phyloP scores from a whole-genome alignment of 2,797 vertebrate species.

The Emys orbicularis region DNA sequence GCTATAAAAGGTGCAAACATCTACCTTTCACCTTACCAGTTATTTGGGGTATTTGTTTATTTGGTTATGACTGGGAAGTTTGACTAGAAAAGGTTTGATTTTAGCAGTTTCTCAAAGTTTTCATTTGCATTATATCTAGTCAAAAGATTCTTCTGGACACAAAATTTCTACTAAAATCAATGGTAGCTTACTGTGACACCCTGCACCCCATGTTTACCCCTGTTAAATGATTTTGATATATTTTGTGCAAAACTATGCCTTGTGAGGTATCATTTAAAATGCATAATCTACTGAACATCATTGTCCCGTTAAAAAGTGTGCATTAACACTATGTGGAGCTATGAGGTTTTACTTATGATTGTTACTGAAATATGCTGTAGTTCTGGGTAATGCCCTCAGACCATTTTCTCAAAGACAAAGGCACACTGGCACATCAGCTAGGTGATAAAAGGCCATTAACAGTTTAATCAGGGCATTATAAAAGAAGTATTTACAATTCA shows the following conservation, averaged over 20 bases:
- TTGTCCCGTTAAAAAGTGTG: neutral
- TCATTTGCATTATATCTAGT: neutral
- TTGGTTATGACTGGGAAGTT: neutral
- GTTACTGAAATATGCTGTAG: neutral
- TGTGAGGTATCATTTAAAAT: neutral
- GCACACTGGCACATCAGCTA: neutral
- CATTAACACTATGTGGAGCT: neutral
- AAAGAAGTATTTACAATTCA: neutral
- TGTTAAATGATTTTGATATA: neutral
- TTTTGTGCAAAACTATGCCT: neutral
- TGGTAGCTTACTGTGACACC: neutral
- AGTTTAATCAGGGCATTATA: neutral
- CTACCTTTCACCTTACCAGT: neutral
- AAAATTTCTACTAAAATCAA: neutral
- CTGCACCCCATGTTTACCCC: neutral
- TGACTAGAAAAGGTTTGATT: neutral
- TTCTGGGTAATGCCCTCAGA: neutral
- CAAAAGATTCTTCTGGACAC: neutral
- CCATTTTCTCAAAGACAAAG: neutral
- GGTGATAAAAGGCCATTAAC: neutral
- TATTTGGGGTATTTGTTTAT: neutral
- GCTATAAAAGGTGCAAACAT: neutral
- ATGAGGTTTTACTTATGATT: neutral
- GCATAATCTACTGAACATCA: neutral
- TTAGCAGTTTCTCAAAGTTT: neutral